Percentiles rank a stretch among this genome's conserved stretches.
phyloP scores from a whole-genome alignment of 2,113 vertebrate species.

The Crocuta crocuta region DNA sequence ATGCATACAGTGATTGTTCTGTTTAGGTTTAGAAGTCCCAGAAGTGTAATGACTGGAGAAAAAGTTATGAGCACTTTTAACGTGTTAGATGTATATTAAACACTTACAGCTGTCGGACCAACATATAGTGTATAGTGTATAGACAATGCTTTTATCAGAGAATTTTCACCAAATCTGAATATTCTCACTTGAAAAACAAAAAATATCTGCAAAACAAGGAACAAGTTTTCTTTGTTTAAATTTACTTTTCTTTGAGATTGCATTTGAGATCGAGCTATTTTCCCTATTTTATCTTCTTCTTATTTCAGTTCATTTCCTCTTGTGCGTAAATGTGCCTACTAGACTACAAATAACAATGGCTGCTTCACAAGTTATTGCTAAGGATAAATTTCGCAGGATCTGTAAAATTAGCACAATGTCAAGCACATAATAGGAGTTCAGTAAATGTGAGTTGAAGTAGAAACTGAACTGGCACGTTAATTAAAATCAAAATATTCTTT shows the following conservation, averaged over 20 bases:
- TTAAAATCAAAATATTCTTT: slow-evolving; percentile 81
- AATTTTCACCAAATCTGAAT: neutral
- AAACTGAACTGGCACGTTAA: slow-evolving; percentile 65
- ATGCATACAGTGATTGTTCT: neutral
- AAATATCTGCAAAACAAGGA: neutral
- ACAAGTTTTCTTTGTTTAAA: neutral
- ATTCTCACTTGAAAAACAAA: neutral
- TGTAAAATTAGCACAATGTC: neutral
- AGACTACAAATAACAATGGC: neutral
- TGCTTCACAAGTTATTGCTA: neutral
- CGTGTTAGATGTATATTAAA: neutral
- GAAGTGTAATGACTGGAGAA: neutral
- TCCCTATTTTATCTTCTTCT: neutral
- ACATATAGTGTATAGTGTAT: neutral
- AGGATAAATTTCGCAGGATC: neutral
- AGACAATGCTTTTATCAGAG: neutral
- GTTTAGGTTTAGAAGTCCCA: neutral
- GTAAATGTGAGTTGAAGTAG: neutral
- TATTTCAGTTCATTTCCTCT: neutral
- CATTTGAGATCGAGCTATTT: neutral
- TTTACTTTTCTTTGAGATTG: neutral
- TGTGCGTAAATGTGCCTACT: neutral
- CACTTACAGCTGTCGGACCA: neutral
- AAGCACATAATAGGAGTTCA: neutral
- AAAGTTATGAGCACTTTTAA: neutral